phyloP scores from a whole-genome alignment of 2,888 invertebrate species.

The Cremastinae sp. region DNA sequence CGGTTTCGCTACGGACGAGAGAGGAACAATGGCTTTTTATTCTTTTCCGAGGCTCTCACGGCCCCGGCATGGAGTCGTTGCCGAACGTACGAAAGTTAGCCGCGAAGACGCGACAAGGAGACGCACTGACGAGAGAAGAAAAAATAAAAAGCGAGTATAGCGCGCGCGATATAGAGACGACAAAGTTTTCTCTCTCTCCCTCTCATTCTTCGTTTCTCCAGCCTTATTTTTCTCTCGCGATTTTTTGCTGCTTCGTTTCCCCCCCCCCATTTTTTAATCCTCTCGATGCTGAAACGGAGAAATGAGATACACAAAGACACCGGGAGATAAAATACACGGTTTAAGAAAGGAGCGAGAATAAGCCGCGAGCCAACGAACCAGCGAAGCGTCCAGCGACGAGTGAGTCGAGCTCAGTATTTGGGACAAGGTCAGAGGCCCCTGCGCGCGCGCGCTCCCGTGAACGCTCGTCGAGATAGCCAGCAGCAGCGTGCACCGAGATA shows the following conservation, averaged over 20 bases:
- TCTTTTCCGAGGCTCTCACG: slow-evolving; percentile 55
- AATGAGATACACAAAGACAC: slow-evolving; percentile 41
- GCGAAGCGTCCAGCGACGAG: slow-evolving; percentile 65
- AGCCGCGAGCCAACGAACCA: slow-evolving; percentile 67
- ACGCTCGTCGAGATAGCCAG: slow-evolving; percentile 65
- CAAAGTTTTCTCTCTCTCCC: slow-evolving; percentile 10
- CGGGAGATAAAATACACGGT: slow-evolving; percentile 49
- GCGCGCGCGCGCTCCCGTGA: slow-evolving; percentile 71
- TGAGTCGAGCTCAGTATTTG: slow-evolving; percentile 76
- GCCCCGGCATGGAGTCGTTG: slow-evolving; percentile 50
- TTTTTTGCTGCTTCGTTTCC: slow-evolving; percentile 14
- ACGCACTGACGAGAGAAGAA: slow-evolving; percentile 18
- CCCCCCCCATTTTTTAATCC: slow-evolving; percentile 17
- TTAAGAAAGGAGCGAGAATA: slow-evolving; percentile 62
- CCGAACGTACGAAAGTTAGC: slow-evolving; percentile 57
- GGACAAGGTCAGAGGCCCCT: slow-evolving; percentile 81
- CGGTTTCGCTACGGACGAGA: neutral
- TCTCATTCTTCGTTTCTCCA: slow-evolving; percentile 17
- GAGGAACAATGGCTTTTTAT: slow-evolving; percentile 53
- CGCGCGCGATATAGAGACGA: slow-evolving; percentile 11
- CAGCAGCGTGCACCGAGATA: slow-evolving; percentile 60
- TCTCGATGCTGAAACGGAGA: too few species aligned
- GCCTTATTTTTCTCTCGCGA: slow-evolving; percentile 15
- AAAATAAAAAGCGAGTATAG: slow-evolving; percentile 25
- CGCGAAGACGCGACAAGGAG: slow-evolving; percentile 34